These are phyloP conservation scores for Parotia lawesii DNA, from an alignment of 2,113 vertebrate species.

Conservation along the genomic window DNA sequence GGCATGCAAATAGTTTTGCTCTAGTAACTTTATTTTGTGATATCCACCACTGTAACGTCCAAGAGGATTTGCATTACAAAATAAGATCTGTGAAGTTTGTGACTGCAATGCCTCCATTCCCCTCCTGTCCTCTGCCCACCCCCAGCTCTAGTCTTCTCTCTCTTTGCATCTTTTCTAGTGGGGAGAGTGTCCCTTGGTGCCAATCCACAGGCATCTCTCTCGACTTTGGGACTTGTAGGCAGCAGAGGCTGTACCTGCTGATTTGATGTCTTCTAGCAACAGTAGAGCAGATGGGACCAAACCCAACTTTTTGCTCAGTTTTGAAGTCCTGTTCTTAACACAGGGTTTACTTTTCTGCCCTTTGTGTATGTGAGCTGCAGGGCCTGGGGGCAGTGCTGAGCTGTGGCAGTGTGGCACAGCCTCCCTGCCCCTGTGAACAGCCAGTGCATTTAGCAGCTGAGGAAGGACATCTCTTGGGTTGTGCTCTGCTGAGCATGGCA, in stretches of 20 bases:
- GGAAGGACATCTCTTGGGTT: not conserved
- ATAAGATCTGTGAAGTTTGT: not conserved
- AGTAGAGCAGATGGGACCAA: not conserved
- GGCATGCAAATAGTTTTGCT: not conserved
- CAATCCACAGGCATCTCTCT: not conserved
- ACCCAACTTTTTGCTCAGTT: not conserved
- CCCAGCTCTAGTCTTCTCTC: not conserved
- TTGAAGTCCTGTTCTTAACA: not conserved
- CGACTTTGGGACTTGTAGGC: not conserved
- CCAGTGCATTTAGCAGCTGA: fast-evolving
- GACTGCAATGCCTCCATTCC: not conserved
- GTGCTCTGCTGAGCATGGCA: not conserved
- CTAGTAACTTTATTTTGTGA: not conserved
- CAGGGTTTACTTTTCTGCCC: not conserved
- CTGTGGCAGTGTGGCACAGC: not conserved
- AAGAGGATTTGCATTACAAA: not conserved
- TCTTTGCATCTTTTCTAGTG: not conserved
- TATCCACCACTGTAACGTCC: not conserved
- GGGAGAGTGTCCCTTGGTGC: not conserved
- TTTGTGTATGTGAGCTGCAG: not conserved
- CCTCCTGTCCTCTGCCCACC: not conserved
- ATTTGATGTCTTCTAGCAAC: not conserved
- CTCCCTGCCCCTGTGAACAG: not conserved
- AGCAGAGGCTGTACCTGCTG: not conserved
- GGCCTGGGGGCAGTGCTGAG: not conserved